A percentile compares a stretch with the other conserved stretches of the same genome.
Conservation (phyloP, 2,797 vertebrate species). For the Miichthys miiuy region DNA sequence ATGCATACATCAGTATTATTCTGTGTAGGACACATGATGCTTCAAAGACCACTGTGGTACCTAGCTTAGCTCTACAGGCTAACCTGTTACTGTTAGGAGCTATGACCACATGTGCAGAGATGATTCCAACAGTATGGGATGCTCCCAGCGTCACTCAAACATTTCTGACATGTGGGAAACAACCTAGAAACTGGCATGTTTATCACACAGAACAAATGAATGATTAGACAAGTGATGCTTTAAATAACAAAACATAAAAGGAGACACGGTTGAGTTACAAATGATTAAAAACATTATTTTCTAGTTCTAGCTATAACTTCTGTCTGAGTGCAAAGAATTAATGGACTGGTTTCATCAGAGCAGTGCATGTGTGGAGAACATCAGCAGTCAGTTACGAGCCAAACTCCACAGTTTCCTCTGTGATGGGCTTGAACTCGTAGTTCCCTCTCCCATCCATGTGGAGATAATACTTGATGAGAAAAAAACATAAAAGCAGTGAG, state of each 20-base stretch:
- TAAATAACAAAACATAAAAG: conserved; percentile 55
- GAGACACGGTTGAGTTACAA: conserved; percentile 44
- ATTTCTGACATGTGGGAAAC: background rate
- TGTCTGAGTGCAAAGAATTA: conserved; percentile 66
- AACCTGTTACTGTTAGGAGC: background rate
- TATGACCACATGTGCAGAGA: background rate
- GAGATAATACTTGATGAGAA: conserved; percentile 90
- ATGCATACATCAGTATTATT: background rate
- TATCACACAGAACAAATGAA: conserved; percentile 79
- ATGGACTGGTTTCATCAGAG: conserved; percentile 51
- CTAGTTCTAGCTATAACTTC: conserved; percentile 72
- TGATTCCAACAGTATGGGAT: background rate
- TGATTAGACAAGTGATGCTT: conserved; percentile 68
- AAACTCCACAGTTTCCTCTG: conserved; percentile 95
- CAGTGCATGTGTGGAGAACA: background rate
- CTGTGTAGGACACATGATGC: background rate
- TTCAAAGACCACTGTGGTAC: background rate
- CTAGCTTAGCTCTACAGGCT: background rate
- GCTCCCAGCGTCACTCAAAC: background rate
- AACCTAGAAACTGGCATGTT: conserved; percentile 32
- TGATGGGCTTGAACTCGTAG: conserved; percentile 98
- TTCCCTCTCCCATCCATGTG: conserved; percentile 98
- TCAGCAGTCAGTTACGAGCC: conserved; percentile 87
- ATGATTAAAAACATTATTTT: conserved; percentile 82
- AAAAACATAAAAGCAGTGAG: conserved; percentile 6